These are phyloP conservation scores for Poeciliopsis retropinna DNA, from an alignment of 2,113 vertebrate genomes.

Conservation along the genomic window DNA sequence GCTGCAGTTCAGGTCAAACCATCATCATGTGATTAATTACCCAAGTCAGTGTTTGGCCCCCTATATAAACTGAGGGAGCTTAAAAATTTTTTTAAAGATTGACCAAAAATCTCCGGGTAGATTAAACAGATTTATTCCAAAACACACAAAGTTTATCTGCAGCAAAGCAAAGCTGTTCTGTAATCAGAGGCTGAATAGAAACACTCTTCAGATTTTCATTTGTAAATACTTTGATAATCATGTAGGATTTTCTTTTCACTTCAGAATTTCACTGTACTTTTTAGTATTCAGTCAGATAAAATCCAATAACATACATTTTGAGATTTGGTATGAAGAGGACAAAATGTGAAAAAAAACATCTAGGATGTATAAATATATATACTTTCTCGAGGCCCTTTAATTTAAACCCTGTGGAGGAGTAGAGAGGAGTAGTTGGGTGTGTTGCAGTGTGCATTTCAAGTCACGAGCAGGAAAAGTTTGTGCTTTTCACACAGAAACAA, in stretches of 20 bases:
- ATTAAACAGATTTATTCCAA: no score
- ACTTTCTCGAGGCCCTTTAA: not conserved
- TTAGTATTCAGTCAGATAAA: not conserved
- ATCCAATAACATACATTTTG: not conserved
- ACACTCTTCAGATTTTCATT: not conserved
- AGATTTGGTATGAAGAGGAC: not conserved
- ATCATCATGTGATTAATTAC: no score
- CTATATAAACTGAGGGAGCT: no score
- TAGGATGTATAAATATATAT: not conserved
- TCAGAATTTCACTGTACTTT: not conserved
- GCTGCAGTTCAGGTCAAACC: no score
- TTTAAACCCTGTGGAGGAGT: conserved; percentile 56
- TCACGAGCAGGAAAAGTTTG: conserved; percentile 29
- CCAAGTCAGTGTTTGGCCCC: no score
- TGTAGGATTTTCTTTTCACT: no score
- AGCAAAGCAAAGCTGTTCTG: no score
- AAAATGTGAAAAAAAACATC: not conserved
- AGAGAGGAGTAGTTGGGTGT: conserved; percentile 21
- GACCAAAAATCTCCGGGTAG: no score
- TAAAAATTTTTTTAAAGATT: no score
- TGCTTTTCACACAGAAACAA: conserved; percentile 31
- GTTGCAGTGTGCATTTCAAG: conserved; percentile 35
- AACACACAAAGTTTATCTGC: no score
- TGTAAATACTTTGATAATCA: not conserved
- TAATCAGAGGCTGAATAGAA: no score